Base-by-base conservation (phyloP, 37 sponge, comb jelly and placozoan species). In the Cladorhizidae sp. region DNA sequence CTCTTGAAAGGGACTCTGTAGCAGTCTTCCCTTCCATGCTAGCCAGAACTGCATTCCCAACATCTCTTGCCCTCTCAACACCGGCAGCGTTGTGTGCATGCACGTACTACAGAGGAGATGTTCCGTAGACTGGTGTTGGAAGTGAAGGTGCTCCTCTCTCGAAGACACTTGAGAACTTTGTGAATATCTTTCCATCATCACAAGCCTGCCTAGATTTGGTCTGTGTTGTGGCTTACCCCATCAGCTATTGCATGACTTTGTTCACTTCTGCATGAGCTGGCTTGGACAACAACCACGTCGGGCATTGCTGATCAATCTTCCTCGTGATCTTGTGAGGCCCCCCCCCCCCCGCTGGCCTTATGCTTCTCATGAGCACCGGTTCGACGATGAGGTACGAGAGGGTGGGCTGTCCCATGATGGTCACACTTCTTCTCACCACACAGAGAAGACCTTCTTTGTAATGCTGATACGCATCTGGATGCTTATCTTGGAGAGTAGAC, bases 291-390 rank as follows among this genome's bases (percentile, higher is more conserved):
- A 64, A 25, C 76, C 84, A 74, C 14, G 73, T 40, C 49, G 63
- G 28, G 6, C 78, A 41, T 54, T 78, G n/a, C n/a, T n/a, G n/a
- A n/a, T n/a, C n/a, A n/a, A n/a, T n/a, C n/a, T n/a, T n/a, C n/a
- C n/a, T n/a, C n/a, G n/a, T n/a, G n/a, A n/a, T n/a, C n/a, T 33
- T 76, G 37, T 65, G 25, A 17, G 49, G 64, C 25, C 84, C 76
- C 36, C 69, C 35, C 36, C 69, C 69, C 2, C 84, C 84, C 42
- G 52, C 75, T 8, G 84, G 67, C 54, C 75, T 83, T 51, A 83
- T 63, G 70, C 77, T 83, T 45, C 84, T 74, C 84, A 76, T 83
- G 17, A 83, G 69, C 9, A 83, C 77, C 54, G 74, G 84, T 67
- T 83, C 76, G 51, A 75, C 45, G 56, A 75, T 42, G 20, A 73